A percentile compares a stretch with the other conserved stretches of the same genome.
Evolutionary conservation across 2,113 vertebrate species (phyloP).

Genomic region (Varanus komodoensis): DNA sequence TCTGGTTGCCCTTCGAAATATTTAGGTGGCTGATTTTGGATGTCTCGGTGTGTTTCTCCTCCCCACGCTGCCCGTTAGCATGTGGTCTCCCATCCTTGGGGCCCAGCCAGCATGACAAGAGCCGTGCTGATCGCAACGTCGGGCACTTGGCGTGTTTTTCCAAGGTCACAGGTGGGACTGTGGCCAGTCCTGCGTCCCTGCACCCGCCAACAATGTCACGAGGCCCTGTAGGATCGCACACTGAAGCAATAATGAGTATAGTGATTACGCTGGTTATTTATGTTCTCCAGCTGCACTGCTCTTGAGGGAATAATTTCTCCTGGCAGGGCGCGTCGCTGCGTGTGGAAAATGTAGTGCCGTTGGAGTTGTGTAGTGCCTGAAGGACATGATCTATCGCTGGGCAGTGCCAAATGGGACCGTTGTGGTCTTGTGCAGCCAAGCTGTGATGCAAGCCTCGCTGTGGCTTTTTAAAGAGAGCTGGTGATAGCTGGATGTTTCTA

Average conservation of each 20-base stretch:
- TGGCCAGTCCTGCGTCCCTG: no score
- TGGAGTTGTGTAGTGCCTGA: neutral
- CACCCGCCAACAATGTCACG: no score
- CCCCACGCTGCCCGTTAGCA: no score
- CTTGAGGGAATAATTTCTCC: neutral
- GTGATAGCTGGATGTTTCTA: neutral
- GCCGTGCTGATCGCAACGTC: no score
- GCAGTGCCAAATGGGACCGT: neutral
- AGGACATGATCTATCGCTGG: neutral
- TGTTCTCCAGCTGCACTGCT: neutral
- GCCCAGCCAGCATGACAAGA: no score
- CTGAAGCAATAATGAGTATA: neutral
- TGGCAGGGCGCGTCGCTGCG: rapidly evolving
- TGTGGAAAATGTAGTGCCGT: neutral
- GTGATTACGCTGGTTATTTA: neutral
- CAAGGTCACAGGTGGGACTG: no score
- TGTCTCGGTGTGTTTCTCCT: no score
- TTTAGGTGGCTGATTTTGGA: no score
- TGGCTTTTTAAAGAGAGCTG: neutral
- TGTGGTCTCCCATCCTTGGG: no score
- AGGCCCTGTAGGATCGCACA: no score
- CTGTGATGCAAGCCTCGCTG: neutral
- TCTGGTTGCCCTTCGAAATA: no score
- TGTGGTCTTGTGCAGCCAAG: neutral
- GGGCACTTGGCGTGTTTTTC: no score